A percentile compares a stretch with the other conserved stretches of the same genome.
Conservation (phyloP, 2,113 vertebrate genomes). For the Istiophorus platypterus region DNA sequence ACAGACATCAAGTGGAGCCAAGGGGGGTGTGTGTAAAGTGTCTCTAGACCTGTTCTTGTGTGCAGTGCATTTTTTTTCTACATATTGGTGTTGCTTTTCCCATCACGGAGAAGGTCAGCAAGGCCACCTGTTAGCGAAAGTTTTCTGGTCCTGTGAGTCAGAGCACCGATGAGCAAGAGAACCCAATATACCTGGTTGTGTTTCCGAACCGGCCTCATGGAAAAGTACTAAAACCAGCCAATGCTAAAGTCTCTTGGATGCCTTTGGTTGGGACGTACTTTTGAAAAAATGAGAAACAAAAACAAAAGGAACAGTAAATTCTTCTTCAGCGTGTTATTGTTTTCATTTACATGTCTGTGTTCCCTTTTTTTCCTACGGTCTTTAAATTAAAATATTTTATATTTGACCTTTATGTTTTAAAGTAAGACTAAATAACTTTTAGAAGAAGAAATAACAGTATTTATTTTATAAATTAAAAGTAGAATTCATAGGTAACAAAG, state of each 20-base stretch:
- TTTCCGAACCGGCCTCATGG: not conserved
- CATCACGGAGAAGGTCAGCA: constrained; percentile 30
- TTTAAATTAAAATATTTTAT: no score
- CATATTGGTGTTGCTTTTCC: constrained; percentile 46
- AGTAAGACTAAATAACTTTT: no score
- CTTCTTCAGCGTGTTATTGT: not conserved
- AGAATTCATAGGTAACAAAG: no score
- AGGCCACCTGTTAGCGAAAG: constrained; percentile 35
- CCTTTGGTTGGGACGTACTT: not conserved
- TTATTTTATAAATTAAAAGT: no score
- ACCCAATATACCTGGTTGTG: constrained; percentile 3
- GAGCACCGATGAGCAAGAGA: not conserved
- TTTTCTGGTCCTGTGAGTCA: constrained; percentile 23
- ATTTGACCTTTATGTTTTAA: no score
- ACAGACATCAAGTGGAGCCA: constrained; percentile 62
- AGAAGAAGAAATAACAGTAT: no score
- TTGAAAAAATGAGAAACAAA: no score
- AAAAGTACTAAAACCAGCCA: constrained; percentile 11
- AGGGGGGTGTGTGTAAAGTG: constrained; percentile 31
- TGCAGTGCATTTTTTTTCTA: constrained; percentile 21
- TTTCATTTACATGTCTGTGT: no score
- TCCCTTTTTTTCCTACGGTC: no score
- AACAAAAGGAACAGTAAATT: no score
- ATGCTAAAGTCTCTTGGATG: not conserved
- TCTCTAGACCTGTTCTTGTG: constrained; percentile 16